A percentile compares a stretch with the other conserved stretches of the same genome.
phyloP scores from a whole-genome alignment of 1,140 invertebrate species.

The Lasioglossum albipes region DNA sequence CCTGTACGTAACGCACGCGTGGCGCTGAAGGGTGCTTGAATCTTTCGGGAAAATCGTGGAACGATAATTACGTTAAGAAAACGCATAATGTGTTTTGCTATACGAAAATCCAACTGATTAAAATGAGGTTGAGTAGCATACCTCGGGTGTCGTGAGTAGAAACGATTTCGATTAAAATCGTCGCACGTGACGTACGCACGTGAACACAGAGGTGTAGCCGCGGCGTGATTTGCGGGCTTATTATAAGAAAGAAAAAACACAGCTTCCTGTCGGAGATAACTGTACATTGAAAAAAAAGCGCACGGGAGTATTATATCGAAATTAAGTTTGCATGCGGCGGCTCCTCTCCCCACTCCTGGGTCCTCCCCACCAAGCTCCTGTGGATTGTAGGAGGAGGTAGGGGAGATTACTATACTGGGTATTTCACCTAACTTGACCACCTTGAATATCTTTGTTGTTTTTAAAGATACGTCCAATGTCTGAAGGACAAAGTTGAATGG shows the following conservation, averaged over 20 bases:
- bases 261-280: conserved; percentile 23
- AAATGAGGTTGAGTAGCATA: too few species aligned
- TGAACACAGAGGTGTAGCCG: conserved; percentile 1
- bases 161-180: conserved; percentile 30
- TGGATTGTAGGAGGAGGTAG: too few species aligned
- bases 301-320: too few species aligned
- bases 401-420: too few species aligned
- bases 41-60: not conserved
- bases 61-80: not conserved
- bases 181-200: not conserved
- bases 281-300: conserved; percentile 21
- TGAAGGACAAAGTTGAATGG: too few species aligned
- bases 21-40: not conserved
- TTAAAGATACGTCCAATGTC: too few species aligned
- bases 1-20: not conserved
- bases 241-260: conserved; percentile 6
- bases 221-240: conserved; percentile 30
- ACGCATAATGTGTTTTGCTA: not conserved
- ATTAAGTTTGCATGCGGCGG: not conserved
- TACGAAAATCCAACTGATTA: not conserved
- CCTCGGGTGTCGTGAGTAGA: not conserved
- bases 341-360: too few species aligned
- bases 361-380: too few species aligned
- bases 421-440: too few species aligned
- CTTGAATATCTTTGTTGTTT: too few species aligned